Evolutionary conservation across 2,113 vertebrate species (phyloP), one percentile per base, ranked within the genome.

Genomic region (Equus przewalskii): DNA sequence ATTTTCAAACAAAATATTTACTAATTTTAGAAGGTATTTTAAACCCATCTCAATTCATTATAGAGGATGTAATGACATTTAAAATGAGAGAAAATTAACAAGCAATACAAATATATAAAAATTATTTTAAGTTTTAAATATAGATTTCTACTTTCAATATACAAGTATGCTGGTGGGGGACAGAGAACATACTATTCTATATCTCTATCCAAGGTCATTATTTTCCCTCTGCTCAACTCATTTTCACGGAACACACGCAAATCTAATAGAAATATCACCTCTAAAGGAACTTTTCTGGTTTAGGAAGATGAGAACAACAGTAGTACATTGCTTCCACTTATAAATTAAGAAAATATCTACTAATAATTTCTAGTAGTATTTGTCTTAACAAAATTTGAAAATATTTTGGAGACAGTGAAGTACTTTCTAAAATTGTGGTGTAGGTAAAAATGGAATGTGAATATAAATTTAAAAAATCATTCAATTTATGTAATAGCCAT

Each of bases 351-450:
- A 49, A 91, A 67, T 41, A 67, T 18, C 46, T 33, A 80, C 46
- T 44, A 91, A 76, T 6, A 75, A 65, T 67, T 96, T 70, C 65
- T 93, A 93, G 41, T 82, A 72, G n/a, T 56, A 46, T 41, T 54
- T 97, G 8, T 56, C 46, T 93, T 84, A 62, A 94, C 19, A 75
- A 81, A 93, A 76, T 85, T 24, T 80, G 26, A 93, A 91, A 94
- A 81, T 30, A 93, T 24, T 85, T 58, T 97, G 60, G 67, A 46
- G 60, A 72, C 24, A 88, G 30, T 67, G 11, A 93, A 76, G 33
- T 81, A 88, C 58, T 96, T 94, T 62, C 46, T 73, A 78, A 93
- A 96, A 89, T 75, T 81, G 89, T 41, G 24, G 2, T 36, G 0
- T 30, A 72, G 49, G 73, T 72, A 90, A 87, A 91, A 85, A 91